Evolutionary conservation across 2,888 invertebrate species (phyloP), one percentile per base, ranked within the genome.

Genomic region (Pterostichus niger): DNA sequence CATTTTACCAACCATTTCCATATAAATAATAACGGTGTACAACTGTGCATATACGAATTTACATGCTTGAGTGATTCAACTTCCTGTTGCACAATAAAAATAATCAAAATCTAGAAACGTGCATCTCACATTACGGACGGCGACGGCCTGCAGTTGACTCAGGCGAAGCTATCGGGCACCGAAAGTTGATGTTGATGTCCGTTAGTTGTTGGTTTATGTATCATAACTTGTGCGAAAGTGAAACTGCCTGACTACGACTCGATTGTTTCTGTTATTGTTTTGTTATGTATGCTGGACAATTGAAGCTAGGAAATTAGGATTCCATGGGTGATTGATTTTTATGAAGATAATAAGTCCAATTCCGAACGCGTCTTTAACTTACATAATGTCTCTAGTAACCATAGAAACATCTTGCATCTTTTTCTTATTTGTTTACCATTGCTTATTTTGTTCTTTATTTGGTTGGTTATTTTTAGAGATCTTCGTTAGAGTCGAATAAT

Each of bases 31-130:
- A 78, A 81, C 44, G 35, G 54, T 54, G 17, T 73, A 78, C 13
- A 52, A 46, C 54, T 35, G 49, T 44, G 71, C 73, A 73, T 78
- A 78, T 81, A 81, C 81, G 56, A 81, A 81, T 81, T 68, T 71
- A 71, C 73, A 81, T 81, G 81, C 17, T 81, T 81, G 56, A 81
- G 31, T 81, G 54, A 73, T 73, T 68, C 56, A 40, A 81, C 81
- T 81, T 81, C 81, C 81, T 71, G 81, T 64, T 78, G 11, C 46
- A 49, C 13, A 64, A 49, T 40, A 81, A 68, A 81, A 81, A 81
- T 54, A 71, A 81, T 81, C 54, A 49, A 73, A 71, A 81, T 81
- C 81, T 81, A 54, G 54, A 54, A 81, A 71, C 81, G 81, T 81
- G 81, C 73, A 81, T 81, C 81, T 71, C 81, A 52, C 73, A 81